phyloP scores from a whole-genome alignment of 2,113 vertebrate genomes.

The Calidris pugnax region DNA sequence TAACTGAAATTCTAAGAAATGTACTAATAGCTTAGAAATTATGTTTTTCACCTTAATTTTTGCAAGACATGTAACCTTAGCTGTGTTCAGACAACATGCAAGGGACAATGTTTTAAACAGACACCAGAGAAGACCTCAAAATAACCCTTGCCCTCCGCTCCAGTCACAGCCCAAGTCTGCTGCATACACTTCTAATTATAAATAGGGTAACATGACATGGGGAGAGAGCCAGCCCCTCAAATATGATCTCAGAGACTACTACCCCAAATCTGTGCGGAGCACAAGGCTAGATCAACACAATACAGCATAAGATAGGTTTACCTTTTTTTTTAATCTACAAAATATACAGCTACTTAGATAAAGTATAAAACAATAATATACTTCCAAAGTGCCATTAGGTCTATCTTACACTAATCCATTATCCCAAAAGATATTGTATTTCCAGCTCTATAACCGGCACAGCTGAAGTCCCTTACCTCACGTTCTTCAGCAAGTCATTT shows the following conservation, averaged over 20 bases:
- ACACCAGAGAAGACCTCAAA: conserved; percentile 11
- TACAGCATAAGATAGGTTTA: accelerated
- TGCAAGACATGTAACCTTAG: background rate
- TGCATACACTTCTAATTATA: conserved; percentile 45
- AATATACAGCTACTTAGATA: background rate
- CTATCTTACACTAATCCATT: background rate
- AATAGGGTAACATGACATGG: conserved; percentile 44
- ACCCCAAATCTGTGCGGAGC: background rate
- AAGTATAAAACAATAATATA: background rate
- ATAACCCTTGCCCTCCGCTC: conserved; percentile 26
- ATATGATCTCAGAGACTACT: background rate
- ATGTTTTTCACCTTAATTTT: background rate
- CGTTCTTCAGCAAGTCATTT: background rate
- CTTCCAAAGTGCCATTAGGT: background rate
- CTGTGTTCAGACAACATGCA: background rate
- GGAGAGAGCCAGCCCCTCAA: background rate
- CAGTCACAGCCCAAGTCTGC: background rate
- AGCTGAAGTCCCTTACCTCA: background rate
- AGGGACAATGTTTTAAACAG: background rate
- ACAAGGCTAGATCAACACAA: background rate
- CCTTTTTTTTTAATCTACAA: background rate
- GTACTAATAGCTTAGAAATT: background rate
- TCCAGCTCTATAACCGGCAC: background rate
- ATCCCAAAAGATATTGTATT: background rate
- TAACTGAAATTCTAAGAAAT: background rate